phyloP scores from a whole-genome alignment of 2,888 invertebrate genomes.

The Ceriagrion tenellum region DNA sequence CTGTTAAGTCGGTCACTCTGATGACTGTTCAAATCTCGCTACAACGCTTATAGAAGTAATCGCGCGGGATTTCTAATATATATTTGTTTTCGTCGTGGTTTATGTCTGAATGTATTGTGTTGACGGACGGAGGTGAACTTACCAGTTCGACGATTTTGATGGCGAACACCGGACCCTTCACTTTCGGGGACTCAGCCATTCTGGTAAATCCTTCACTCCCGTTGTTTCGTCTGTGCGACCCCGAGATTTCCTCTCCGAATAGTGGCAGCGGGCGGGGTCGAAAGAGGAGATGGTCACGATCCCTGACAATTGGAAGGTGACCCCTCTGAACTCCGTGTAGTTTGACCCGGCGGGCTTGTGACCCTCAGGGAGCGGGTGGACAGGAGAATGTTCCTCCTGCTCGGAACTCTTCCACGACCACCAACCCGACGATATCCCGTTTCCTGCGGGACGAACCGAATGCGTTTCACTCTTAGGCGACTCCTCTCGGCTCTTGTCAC shows the following conservation, averaged over 20 bases:
- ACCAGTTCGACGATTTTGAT: slow-evolving; percentile 84
- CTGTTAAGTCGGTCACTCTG: neutral
- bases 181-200: slow-evolving; percentile 49
- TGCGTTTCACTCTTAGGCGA: neutral
- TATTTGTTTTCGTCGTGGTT: neutral
- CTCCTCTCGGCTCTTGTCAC: neutral
- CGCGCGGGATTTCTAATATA: neutral
- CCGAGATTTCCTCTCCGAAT: neutral
- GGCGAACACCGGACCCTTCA: slow-evolving; percentile 78
- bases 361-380: neutral
- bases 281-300: neutral
- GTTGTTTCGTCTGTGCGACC: neutral
- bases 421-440: neutral
- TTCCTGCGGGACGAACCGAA: neutral
- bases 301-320: neutral
- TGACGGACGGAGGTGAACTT: slow-evolving; percentile 75
- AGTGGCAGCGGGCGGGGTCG: neutral
- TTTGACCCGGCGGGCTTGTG: neutral
- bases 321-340: neutral
- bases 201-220: neutral
- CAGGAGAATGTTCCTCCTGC: neutral
- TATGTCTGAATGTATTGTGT: neutral
- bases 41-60: neutral
- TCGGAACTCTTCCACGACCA: no score
- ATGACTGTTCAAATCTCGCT: neutral